A percentile compares a stretch with the other conserved stretches of the same genome.
phyloP scores from a whole-genome alignment of 2,888 invertebrate genomes.

The Holacanthella duospinosa region DNA sequence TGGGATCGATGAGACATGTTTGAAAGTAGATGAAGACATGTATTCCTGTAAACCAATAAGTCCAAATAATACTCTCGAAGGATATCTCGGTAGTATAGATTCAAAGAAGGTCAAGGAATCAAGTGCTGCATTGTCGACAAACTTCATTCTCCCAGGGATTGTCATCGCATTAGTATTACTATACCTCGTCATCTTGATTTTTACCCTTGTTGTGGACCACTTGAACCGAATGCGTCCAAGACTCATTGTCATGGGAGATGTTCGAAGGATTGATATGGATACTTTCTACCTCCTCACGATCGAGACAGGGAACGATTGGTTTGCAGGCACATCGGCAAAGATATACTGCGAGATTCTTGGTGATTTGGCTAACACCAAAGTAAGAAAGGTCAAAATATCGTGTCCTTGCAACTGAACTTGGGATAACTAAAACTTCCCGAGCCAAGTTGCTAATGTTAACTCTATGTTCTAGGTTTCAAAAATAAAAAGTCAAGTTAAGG shows the following conservation, averaged over 20 bases:
- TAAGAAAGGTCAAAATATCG: not conserved
- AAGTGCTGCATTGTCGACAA: not conserved
- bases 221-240: not conserved
- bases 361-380: not conserved
- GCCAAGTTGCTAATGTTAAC: no score
- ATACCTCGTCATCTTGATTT: not conserved
- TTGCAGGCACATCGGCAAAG: not conserved
- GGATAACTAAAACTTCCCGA: no score
- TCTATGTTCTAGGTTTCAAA: not conserved
- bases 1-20: not conserved
- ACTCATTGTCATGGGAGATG: not conserved
- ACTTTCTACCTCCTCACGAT: not conserved
- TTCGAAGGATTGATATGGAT: not conserved
- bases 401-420: no score
- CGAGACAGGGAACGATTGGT: not conserved
- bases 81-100: not conserved
- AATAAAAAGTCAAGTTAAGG: not conserved
- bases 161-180: not conserved
- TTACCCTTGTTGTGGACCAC: not conserved
- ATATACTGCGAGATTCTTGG: not conserved
- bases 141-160: not conserved
- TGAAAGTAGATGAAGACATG: not conserved
- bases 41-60: not conserved
- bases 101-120: not conserved
- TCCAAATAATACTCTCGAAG: not conserved